Evolutionary conservation across 2,888 invertebrate species (phyloP), one percentile per base, ranked within the genome.

Genomic region (Drosophila meridionalis): DNA sequence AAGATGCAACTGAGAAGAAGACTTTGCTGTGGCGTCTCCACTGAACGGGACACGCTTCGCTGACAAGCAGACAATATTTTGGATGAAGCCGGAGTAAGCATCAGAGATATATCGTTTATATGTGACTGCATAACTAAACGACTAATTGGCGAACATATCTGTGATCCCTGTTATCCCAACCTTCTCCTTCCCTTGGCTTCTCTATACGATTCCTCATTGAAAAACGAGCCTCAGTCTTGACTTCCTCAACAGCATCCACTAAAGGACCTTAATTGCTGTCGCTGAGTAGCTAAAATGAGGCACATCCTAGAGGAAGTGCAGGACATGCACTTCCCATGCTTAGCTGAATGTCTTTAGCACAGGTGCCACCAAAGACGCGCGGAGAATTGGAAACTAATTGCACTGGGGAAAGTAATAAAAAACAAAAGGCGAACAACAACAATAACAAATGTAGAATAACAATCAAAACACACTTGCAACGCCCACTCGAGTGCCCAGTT

Each of bases 401-500:
- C 84, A 45, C 55, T 65, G 20, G 64, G 50, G 20, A 70, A 73
- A 72, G 62, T 47, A 57, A 48, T 28, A 47, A 38, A n/a, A 55
- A 55, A 43, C 36, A 59, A 67, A 43, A 53, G 45, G 14, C 48
- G 34, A 68, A 56, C 40, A 59, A 58, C 28, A 74, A 83, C 53
- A 86, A 71, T 48, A 86, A 67, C 61, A 43, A 57, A 57, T 62
- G 66, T 69, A 64, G 71, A 74, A 69, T 61, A 66, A 74, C 72
- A 85, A 89, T 87, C 86, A 83, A 85, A 89, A 90, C 85, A 87
- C 81, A 88, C 89, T 90, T 90, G 87, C 80, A 78, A 80, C 83
- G 79, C 89, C 82, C 80, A 69, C 68, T 70, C 68, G 74, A 84
- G 76, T 75, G 74, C 42, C 60, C 73, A 65, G 72, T 78, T 79